Evolutionary conservation across 2,888 invertebrate species (phyloP).

Genomic region (Sarcophaga variegata): DNA sequence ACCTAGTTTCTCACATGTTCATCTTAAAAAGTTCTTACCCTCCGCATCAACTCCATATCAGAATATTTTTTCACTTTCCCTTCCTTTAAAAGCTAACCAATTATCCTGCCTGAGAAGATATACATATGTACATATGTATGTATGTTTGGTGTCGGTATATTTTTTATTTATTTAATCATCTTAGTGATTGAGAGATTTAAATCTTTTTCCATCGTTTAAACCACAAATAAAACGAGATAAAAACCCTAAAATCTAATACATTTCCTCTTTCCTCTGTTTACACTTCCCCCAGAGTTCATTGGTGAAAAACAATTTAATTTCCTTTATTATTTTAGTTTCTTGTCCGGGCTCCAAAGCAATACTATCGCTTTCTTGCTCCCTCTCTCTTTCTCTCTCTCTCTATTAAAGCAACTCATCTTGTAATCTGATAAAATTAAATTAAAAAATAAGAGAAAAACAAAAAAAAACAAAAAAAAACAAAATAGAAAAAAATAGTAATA

Average conservation of each 20-base stretch:
- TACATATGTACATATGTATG: background rate
- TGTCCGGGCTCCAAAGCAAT: constrained; percentile 13
- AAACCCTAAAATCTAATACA: background rate
- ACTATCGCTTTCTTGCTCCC: background rate
- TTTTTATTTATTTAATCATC: background rate
- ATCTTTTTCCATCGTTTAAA: constrained; percentile 23
- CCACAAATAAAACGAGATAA: constrained; percentile 14
- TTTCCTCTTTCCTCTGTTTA: background rate
- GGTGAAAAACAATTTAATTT: constrained; percentile 58
- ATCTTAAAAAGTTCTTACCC: no score
- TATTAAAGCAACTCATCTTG: constrained; percentile 37
- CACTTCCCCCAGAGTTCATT: background rate
- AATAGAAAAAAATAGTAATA: constrained; percentile 13
- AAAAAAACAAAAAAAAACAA: background rate
- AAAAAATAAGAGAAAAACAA: background rate
- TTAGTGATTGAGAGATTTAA: constrained; percentile 45
- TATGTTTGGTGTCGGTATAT: background rate
- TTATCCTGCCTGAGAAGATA: background rate
- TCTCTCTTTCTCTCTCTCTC: background rate
- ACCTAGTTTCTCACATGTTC: no score
- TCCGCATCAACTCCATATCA: no score
- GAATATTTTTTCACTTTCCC: background rate
- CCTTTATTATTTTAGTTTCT: constrained; percentile 51
- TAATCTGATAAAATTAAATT: constrained; percentile 62
- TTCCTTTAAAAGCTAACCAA: background rate